Percentiles rank a stretch among this genome's conserved stretches.
phyloP scores from a whole-genome alignment of 2,888 invertebrate genomes.

The Zygogramma bicolorata region DNA sequence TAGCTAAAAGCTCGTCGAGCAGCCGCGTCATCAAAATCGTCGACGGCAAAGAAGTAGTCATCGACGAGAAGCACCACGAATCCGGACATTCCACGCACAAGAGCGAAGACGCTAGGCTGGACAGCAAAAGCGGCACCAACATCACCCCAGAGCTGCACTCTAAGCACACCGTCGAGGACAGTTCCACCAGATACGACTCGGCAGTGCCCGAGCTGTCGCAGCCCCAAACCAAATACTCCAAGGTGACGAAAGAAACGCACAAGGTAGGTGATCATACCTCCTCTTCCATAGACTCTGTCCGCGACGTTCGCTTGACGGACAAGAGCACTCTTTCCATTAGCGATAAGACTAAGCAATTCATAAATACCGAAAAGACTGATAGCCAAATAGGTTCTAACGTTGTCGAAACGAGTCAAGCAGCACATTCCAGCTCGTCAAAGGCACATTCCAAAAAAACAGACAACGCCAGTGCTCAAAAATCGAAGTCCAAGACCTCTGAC shows the following conservation, averaged over 20 bases:
- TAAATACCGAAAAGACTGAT: conserved; percentile 44
- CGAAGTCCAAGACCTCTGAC: conserved; percentile 36
- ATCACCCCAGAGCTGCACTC: conserved; percentile 72
- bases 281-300: conserved; percentile 53
- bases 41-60: conserved; percentile 74
- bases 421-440: no score
- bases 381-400: conserved; percentile 21
- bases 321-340: conserved; percentile 37
- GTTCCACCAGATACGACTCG: conserved; percentile 71
- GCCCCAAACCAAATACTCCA: conserved; percentile 66
- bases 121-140: conserved; percentile 71
- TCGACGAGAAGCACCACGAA: conserved; percentile 73
- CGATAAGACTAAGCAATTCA: conserved; percentile 45
- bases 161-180: conserved; percentile 69
- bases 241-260: conserved; percentile 65
- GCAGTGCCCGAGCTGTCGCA: conserved; percentile 68
- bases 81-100: conserved; percentile 60
- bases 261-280: conserved; percentile 61
- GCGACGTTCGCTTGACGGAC: conserved; percentile 38
- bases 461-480: not conserved
- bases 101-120: conserved; percentile 69
- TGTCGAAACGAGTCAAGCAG: not conserved
- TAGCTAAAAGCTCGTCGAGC: conserved; percentile 73
- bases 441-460: not conserved
- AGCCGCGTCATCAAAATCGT: conserved; percentile 77